Evolutionary conservation across 2,888 invertebrate genomes (phyloP).

Genomic region (Drosophila greeni): DNA sequence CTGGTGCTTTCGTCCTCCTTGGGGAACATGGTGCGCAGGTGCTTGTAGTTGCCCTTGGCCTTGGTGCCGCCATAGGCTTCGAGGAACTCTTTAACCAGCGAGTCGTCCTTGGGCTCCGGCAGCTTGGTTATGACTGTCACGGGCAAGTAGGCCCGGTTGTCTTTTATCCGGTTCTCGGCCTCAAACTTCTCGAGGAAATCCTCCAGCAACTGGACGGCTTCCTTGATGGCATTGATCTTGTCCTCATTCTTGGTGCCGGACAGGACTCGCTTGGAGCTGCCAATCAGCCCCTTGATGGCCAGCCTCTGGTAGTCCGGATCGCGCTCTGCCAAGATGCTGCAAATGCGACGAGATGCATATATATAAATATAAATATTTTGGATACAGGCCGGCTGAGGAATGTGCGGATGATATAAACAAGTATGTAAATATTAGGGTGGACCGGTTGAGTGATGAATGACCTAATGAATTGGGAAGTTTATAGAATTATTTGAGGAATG

Average conservation of each 20-base stretch:
- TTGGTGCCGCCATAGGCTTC: constrained; percentile 84
- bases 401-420: constrained; percentile 16
- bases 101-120: constrained; percentile 80
- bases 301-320: constrained; percentile 89
- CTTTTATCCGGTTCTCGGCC: constrained; percentile 82
- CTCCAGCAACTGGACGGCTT: constrained; percentile 85
- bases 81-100: constrained; percentile 81
- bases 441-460: background rate
- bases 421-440: constrained; percentile 6
- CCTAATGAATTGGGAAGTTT: too few relatives aligned
- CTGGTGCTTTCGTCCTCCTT: constrained; percentile 81
- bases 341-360: constrained; percentile 27
- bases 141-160: constrained; percentile 85
- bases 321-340: constrained; percentile 83
- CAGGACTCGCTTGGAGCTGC: constrained; percentile 85
- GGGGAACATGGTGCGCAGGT: constrained; percentile 83
- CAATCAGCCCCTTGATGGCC: constrained; percentile 85
- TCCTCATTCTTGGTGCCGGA: constrained; percentile 88
- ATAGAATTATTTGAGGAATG: background rate
- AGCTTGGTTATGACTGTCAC: constrained; percentile 82
- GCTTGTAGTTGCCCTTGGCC: constrained; percentile 82
- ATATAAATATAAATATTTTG: constrained; percentile 20
- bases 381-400: constrained; percentile 19
- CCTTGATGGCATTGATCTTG: constrained; percentile 86
- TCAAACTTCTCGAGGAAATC: constrained; percentile 87